phyloP scores from a whole-genome alignment of 2,797 vertebrate genomes.

The Liparis tanakae region DNA sequence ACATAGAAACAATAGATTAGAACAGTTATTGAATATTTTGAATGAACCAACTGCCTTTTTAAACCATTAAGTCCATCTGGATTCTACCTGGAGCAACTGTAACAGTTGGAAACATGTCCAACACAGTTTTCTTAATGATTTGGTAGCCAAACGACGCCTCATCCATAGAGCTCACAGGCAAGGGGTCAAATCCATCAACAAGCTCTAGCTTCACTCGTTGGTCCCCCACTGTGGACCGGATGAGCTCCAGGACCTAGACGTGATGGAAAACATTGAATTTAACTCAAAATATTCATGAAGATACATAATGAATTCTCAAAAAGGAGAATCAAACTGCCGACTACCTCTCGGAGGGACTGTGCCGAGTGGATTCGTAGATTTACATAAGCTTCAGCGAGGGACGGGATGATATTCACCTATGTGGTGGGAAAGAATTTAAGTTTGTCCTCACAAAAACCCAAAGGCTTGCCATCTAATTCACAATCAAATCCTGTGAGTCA shows the following conservation, averaged over 20 bases:
- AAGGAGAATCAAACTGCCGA: not conserved
- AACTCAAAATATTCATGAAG: not conserved
- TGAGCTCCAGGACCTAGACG: slow-evolving; percentile 85
- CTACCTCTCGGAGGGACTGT: slow-evolving; percentile 89
- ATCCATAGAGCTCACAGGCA: slow-evolving; percentile 88
- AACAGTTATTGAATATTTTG: not conserved
- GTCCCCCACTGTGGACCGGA: slow-evolving; percentile 85
- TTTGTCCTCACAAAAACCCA: not conserved
- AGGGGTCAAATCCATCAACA: slow-evolving; percentile 86
- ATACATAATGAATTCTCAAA: not conserved
- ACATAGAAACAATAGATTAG: slow-evolving; percentile 35
- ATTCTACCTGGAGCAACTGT: slow-evolving; percentile 88
- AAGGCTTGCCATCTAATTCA: not conserved
- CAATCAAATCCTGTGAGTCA: slow-evolving; percentile 1
- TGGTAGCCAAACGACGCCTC: slow-evolving; percentile 88
- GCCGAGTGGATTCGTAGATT: slow-evolving; percentile 93
- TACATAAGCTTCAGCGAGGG: slow-evolving; percentile 85
- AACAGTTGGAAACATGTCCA: slow-evolving; percentile 88
- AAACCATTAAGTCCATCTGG: not conserved
- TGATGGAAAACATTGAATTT: slow-evolving; percentile 18
- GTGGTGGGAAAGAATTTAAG: not conserved
- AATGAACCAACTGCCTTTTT: not conserved
- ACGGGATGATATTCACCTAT: slow-evolving; percentile 89
- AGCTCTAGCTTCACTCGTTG: slow-evolving; percentile 88
- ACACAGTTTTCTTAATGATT: slow-evolving; percentile 88